A percentile compares a stretch with the other conserved stretches of the same genome.
phyloP scores from a whole-genome alignment of 2,797 vertebrate species.

The Potorous gilbertii region DNA sequence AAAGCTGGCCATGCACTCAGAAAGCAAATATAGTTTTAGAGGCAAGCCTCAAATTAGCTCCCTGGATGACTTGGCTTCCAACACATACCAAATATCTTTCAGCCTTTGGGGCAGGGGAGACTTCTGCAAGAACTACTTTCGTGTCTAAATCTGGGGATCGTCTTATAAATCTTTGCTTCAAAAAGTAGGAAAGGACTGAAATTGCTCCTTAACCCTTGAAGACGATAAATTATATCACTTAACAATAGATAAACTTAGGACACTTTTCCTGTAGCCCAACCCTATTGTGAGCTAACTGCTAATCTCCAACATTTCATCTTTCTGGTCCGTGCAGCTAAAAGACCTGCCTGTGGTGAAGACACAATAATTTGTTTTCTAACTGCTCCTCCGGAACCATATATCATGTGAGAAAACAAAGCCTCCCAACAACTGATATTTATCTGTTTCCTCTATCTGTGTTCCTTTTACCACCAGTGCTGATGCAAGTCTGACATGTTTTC shows the following conservation, averaged over 20 bases:
- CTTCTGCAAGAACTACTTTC: slow-evolving; percentile 76
- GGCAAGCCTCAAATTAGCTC: slow-evolving; percentile 84
- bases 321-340: slow-evolving; percentile 77
- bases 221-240: slow-evolving; percentile 95
- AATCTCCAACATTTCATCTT: slow-evolving; percentile 83
- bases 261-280: slow-evolving; percentile 91
- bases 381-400: slow-evolving; percentile 85
- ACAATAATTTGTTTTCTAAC: slow-evolving; percentile 86
- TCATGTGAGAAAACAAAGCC: slow-evolving; percentile 88
- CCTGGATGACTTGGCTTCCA: slow-evolving; percentile 78
- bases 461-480: slow-evolving; percentile 84
- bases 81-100: slow-evolving; percentile 65
- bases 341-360: slow-evolving; percentile 79
- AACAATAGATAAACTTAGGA: slow-evolving; percentile 92
- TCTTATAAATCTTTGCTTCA: slow-evolving; percentile 85
- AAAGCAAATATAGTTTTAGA: slow-evolving; percentile 87
- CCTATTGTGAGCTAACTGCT: slow-evolving; percentile 88
- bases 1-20: slow-evolving; percentile 85
- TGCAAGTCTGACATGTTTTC: slow-evolving; percentile 71
- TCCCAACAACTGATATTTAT: slow-evolving; percentile 82
- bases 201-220: slow-evolving; percentile 90
- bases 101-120: slow-evolving; percentile 77
- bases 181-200: slow-evolving; percentile 83
- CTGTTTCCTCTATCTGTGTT: slow-evolving; percentile 88
- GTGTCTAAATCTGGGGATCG: slow-evolving; percentile 87